phyloP scores from a whole-genome alignment of 2,888 invertebrate genomes.

The Pemphredon lugubris region DNA sequence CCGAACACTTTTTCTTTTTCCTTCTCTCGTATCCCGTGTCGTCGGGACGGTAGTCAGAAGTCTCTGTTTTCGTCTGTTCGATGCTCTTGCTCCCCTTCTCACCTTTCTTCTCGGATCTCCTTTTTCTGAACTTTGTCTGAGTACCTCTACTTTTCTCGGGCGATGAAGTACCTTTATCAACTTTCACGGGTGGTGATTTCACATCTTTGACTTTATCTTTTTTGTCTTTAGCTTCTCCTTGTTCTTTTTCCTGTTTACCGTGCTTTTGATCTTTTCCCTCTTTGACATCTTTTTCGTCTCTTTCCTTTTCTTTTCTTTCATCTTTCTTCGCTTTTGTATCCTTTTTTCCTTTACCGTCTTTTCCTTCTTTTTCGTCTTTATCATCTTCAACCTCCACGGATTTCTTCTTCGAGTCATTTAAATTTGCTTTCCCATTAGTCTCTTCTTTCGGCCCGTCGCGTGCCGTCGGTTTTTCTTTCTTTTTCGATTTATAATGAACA shows the following conservation, averaged over 20 bases:
- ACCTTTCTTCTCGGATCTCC: conserved; percentile 12
- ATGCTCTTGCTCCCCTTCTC: neutral
- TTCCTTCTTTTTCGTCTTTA: neutral
- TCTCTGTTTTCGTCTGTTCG: neutral
- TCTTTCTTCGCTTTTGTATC: neutral
- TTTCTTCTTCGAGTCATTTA: too few relatives aligned
- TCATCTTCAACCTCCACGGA: conserved; percentile 6
- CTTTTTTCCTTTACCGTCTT: neutral
- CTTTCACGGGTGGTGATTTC: neutral
- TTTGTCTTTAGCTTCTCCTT: neutral
- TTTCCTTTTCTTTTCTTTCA: neutral
- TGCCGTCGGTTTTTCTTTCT: conserved; percentile 4
- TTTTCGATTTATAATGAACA: conserved; percentile 16
- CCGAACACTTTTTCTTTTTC: conserved; percentile 1
- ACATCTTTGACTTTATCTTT: neutral
- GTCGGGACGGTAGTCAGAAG: too few relatives aligned
- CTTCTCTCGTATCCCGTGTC: too few relatives aligned
- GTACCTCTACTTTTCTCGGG: conserved; percentile 24
- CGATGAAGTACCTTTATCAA: conserved; percentile 34
- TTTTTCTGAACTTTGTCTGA: conserved; percentile 32
- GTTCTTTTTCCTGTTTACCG: neutral
- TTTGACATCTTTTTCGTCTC: neutral
- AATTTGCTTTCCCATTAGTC: conserved; percentile 1
- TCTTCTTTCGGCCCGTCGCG: too few relatives aligned
- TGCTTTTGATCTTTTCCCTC: neutral